phyloP scores from a whole-genome alignment of 2,113 vertebrate species.

The Sceloporus tristichus region DNA sequence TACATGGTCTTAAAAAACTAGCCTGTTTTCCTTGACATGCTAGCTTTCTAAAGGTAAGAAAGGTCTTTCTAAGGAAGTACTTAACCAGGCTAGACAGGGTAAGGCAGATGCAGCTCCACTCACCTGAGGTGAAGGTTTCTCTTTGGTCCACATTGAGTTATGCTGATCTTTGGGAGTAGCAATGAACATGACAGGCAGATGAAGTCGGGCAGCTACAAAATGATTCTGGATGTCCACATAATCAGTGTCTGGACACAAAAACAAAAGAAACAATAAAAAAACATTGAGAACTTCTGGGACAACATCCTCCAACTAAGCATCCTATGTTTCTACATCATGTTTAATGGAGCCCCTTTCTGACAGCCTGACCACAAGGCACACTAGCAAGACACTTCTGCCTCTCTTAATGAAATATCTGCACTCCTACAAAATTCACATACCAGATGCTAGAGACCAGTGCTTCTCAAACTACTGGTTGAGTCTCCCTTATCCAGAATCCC shows the following conservation, averaged over 20 bases:
- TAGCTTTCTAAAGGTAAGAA: too few relatives aligned
- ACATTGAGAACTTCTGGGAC: too few relatives aligned
- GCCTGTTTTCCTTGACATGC: too few relatives aligned
- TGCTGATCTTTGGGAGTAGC: conserved; percentile 90
- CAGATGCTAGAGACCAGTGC: too few relatives aligned
- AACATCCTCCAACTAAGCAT: neutral
- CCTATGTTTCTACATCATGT: neutral
- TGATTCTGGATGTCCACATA: conserved; percentile 89
- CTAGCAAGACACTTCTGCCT: neutral
- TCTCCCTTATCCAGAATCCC: too few relatives aligned
- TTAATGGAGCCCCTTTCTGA: neutral
- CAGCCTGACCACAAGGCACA: neutral
- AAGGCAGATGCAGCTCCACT: neutral
- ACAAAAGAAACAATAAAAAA: neutral
- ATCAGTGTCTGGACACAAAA: conserved; percentile 79
- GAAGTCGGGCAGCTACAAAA: conserved; percentile 86
- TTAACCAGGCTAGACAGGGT: neutral
- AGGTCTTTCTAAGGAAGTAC: too few relatives aligned
- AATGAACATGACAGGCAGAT: conserved; percentile 90
- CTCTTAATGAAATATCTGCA: too few relatives aligned
- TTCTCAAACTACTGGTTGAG: too few relatives aligned
- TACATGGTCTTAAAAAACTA: too few relatives aligned
- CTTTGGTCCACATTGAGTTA: conserved; percentile 90
- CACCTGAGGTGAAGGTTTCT: conserved; percentile 88
- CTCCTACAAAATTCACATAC: too few relatives aligned